Evolutionary conservation across 2,797 vertebrate genomes (phyloP).

Genomic region (Muscicapa comitata): DNA sequence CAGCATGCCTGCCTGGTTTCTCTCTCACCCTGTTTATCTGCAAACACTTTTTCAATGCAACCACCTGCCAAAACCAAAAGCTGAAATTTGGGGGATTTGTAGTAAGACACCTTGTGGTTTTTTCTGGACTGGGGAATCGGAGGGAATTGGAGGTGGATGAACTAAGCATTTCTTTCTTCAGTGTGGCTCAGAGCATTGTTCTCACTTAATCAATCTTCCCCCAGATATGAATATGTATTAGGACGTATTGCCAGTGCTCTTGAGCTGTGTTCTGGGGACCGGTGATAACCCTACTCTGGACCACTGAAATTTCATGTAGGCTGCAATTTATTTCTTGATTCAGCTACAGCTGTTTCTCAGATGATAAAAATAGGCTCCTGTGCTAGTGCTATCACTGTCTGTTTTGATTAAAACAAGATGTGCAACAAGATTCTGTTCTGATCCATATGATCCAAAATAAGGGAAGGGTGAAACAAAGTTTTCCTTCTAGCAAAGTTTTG

Average conservation of each 20-base stretch:
- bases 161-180: background rate
- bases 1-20: background rate
- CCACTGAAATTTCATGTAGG: conserved; percentile 17
- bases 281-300: background rate
- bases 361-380: conserved; percentile 29
- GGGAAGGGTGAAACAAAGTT: background rate
- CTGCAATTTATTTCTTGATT: conserved; percentile 27
- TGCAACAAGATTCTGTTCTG: background rate
- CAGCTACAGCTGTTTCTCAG: conserved; percentile 47
- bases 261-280: background rate
- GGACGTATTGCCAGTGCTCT: background rate
- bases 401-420: conserved; percentile 7
- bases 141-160: background rate
- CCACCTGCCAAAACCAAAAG: background rate
- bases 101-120: background rate
- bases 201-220: background rate
- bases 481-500: background rate
- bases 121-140: background rate
- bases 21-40: background rate
- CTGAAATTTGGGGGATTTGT: background rate
- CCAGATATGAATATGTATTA: background rate
- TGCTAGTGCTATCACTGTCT: background rate
- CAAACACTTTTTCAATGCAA: background rate
- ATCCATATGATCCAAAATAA: background rate
- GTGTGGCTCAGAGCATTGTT: background rate